Evolutionary conservation across 2,888 invertebrate genomes (phyloP).

Genomic region (Charanyca ferruginea): DNA sequence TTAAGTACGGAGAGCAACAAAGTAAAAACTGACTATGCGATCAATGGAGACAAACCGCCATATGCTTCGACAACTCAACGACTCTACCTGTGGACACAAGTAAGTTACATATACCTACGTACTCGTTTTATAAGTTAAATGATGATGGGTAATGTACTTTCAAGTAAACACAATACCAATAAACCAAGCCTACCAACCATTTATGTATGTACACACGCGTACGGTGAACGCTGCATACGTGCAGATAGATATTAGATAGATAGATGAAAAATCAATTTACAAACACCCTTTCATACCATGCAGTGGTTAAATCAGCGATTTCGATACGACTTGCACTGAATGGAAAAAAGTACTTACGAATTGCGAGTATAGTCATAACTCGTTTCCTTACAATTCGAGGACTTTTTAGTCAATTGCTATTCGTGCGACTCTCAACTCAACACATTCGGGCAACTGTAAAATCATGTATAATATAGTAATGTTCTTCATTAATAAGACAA

Average conservation of each 20-base stretch:
- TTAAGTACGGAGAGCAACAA: constrained; percentile 91
- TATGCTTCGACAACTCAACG: constrained; percentile 91
- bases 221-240: constrained; percentile 57
- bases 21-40: constrained; percentile 87
- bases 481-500: constrained; percentile 14
- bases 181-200: no score
- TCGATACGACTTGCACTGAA: constrained; percentile 46
- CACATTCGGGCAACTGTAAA: constrained; percentile 6
- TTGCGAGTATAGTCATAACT: constrained; percentile 31
- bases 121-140: background rate
- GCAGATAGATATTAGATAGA: constrained; percentile 54
- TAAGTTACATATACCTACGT: constrained; percentile 62
- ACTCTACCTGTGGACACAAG: constrained; percentile 86
- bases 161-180: background rate
- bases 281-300: constrained; percentile 40
- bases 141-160: background rate
- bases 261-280: constrained; percentile 46
- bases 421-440: constrained; percentile 14
- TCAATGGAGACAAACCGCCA: constrained; percentile 84
- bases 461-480: constrained; percentile 28
- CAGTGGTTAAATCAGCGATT: constrained; percentile 37
- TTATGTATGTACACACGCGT: constrained; percentile 7
- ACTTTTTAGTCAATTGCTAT: constrained; percentile 50
- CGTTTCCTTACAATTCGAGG: constrained; percentile 47
- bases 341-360: constrained; percentile 29